A percentile compares a stretch with the other conserved stretches of the same genome.
phyloP scores from a whole-genome alignment of 2,888 invertebrate genomes.

The Athalia rosae region DNA sequence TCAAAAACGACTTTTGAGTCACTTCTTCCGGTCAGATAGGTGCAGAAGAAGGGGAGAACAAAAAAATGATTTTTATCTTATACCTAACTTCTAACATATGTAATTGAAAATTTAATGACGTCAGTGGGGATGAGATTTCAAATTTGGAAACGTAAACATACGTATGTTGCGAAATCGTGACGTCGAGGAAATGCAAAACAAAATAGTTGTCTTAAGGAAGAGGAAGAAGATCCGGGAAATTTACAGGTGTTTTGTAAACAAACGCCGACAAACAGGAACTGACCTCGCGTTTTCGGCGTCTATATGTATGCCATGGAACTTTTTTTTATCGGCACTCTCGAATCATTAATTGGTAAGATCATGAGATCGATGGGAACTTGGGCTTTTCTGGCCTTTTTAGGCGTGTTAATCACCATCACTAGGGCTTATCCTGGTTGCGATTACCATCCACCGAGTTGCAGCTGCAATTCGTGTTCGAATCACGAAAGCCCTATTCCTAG shows the following conservation, averaged over 20 bases:
- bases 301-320: conserved; percentile 35
- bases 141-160: background rate
- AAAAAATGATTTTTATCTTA: background rate
- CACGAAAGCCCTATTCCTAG: background rate
- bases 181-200: background rate
- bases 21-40: conserved; percentile 12
- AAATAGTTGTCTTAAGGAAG: conserved; percentile 3
- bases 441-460: background rate
- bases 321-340: conserved; percentile 5
- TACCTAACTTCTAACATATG: too few relatives aligned
- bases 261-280: conserved; percentile 32
- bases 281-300: conserved; percentile 4
- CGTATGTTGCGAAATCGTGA: conserved; percentile 8
- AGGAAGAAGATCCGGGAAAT: conserved; percentile 30
- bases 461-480: background rate
- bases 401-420: conserved; percentile 3
- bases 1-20: background rate
- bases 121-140: background rate
- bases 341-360: conserved; percentile 26
- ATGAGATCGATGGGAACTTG: conserved; percentile 34
- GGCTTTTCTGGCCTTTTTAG: conserved; percentile 36
- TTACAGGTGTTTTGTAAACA: conserved; percentile 7
- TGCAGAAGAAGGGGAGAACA: background rate
- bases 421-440: conserved; percentile 5
- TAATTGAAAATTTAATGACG: background rate